Base-by-base conservation (phyloP, 2,797 vertebrate genomes). In the Neosalanx taihuensis region DNA sequence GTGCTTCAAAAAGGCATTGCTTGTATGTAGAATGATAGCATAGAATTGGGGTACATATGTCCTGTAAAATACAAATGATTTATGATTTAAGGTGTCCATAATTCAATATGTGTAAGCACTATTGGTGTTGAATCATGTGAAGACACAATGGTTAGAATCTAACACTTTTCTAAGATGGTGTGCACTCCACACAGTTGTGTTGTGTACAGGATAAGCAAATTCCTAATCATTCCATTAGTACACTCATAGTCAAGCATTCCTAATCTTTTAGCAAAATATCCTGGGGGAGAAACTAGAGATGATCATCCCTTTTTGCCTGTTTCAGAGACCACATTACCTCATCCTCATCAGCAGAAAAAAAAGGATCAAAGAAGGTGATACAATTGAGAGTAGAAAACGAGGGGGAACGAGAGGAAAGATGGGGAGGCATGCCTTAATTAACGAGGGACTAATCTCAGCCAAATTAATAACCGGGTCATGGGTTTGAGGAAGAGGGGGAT, bases 401-500 rank as follows among this genome's bases (percentile, higher is more conserved):
- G 7, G 23, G 70, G 18, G 77, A 71, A 79, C 49, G 77, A 12
- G 72, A 72, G 29, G 17, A 26, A 33, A 29, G 64, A 37, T 30
- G 33, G 51, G 26, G 29, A 72, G 69, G 77, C 23, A 71, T 66
- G 76, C 53, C 78, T 82, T 89, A 89, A 91, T 91, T 90, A 91
- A 85, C 71, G 17, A 88, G 80, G 69, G 56, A 80, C 88, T 86
- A 87, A 90, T 89, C 86, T 87, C 77, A 49, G 76, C 76, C 81
- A 87, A 89, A 88, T 89, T 83, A 90, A 89, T 87, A 89, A 88
- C 77, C 66, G 79, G 86, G 84, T 84, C 83, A 67, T 77, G 79
- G 78, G 71, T 75, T 85, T 77, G 81, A 83, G 78, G 79, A 81
- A 81, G 72, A 82, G 51, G 73, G 60, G 82, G 82, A 81, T 82